Conservation (phyloP, 1,140 invertebrate species). For the Hypothenemus hampei region DNA sequence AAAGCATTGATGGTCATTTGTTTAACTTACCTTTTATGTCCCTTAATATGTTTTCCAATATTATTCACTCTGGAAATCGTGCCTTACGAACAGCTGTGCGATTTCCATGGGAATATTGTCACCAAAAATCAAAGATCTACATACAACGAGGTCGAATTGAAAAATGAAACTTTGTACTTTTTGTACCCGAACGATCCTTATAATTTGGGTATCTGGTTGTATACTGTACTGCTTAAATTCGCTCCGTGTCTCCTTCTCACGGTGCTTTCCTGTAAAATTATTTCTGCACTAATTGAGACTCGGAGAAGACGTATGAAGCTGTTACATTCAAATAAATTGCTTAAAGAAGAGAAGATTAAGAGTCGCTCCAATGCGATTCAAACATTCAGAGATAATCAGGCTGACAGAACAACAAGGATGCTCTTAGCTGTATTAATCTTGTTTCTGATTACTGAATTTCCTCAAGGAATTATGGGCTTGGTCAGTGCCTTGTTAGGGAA, state of each 20-base stretch:
- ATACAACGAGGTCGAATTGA: constrained; percentile 34
- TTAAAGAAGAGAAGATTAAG: constrained; percentile 17
- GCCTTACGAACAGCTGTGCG: constrained; percentile 45
- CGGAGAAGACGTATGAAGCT: constrained; percentile 67
- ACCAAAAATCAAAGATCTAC: constrained; percentile 21
- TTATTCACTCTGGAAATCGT: constrained; percentile 68
- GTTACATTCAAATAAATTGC: constrained; percentile 27
- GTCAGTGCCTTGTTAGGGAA: constrained; percentile 66
- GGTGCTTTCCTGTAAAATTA: constrained; percentile 69
- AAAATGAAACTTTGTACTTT: constrained; percentile 48
- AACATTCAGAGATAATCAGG: constrained; percentile 63
- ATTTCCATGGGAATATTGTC: constrained; percentile 44
- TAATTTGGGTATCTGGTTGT: constrained; percentile 75
- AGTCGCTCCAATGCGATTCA: constrained; percentile 44
- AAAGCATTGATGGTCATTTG: constrained; percentile 69
- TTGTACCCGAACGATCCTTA: constrained; percentile 32
- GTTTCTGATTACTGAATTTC: constrained; percentile 82
- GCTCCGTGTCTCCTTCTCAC: constrained; percentile 79
- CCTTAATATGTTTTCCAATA: constrained; percentile 79
- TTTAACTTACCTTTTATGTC: constrained; percentile 73
- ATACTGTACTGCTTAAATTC: constrained; percentile 80
- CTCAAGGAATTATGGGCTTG: constrained; percentile 78
- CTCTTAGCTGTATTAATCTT: constrained; percentile 84
- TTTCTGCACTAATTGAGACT: constrained; percentile 67
- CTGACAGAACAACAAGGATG: constrained; percentile 90